Percentiles rank a stretch among this genome's conserved stretches.
Evolutionary conservation across 1,140 invertebrate genomes (phyloP).

Genomic region (Pseudomyrmex cubaensis): DNA sequence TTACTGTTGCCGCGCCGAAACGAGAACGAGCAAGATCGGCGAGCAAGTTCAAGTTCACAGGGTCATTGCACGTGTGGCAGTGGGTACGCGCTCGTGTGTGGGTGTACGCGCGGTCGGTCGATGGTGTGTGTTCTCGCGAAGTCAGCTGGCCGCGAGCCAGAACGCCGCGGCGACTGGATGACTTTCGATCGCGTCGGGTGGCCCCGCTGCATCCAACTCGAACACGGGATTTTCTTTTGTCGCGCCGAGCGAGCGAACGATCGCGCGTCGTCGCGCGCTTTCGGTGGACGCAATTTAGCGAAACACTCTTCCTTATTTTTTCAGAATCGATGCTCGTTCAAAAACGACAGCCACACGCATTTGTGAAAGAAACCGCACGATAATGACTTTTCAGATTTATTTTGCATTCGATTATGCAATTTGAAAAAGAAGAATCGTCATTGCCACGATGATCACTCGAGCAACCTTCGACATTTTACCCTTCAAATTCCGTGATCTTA

Average conservation of each 20-base stretch:
- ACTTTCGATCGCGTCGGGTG: constrained; percentile 61
- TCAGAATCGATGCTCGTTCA: no score
- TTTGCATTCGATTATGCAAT: constrained; percentile 10
- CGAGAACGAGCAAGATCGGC: constrained; percentile 29
- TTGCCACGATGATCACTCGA: not conserved
- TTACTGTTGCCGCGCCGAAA: not conserved
- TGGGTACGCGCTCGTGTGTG: constrained; percentile 13
- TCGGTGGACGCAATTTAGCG: not conserved
- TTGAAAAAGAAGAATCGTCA: constrained; percentile 20
- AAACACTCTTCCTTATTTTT: no score
- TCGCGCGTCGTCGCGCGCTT: not conserved
- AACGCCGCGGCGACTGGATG: constrained; percentile 45
- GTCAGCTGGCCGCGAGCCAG: constrained; percentile 62
- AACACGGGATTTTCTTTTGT: constrained; percentile 18
- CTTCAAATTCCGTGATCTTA: constrained; percentile 59
- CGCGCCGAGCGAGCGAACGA: not conserved
- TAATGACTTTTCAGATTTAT: constrained; percentile 4
- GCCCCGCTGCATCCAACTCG: constrained; percentile 18
- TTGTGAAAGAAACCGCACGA: not conserved
- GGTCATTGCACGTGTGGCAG: constrained; percentile 62
- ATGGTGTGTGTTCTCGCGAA: constrained; percentile 38
- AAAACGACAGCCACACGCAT: no score
- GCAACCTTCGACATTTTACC: not conserved
- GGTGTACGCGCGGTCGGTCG: constrained; percentile 38
- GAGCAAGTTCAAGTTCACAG: constrained; percentile 68